phyloP scores from a whole-genome alignment of 2,113 vertebrate species.

The Caranx melampygus region DNA sequence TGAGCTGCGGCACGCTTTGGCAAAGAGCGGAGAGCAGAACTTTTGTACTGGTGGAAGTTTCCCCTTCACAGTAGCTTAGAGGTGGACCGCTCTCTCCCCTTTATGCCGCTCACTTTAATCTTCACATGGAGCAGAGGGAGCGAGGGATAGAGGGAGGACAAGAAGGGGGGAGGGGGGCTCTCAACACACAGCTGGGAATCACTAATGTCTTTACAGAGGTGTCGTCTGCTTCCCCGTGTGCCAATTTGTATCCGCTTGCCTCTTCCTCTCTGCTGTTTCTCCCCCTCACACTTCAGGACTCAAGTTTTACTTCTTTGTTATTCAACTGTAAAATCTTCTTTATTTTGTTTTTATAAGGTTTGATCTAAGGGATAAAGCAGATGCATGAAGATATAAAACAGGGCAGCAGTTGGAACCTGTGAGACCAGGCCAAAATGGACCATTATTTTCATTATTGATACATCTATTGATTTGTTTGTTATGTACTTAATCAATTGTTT shows the following conservation, averaged over 20 bases:
- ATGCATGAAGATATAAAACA: too few species aligned
- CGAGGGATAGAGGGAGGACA: conserved; percentile 42
- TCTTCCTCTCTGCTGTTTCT: neutral
- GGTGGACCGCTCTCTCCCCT: conserved; percentile 72
- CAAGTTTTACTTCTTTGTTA: neutral
- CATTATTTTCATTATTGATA: neutral
- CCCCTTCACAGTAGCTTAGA: conserved; percentile 84
- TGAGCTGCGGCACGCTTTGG: conserved; percentile 68
- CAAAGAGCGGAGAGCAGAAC: conserved; percentile 71
- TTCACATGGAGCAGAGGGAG: conserved; percentile 56
- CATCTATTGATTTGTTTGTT: neutral
- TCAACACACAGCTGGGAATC: conserved; percentile 64
- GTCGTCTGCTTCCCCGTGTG: conserved; percentile 37
- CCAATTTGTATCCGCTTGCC: conserved; percentile 11
- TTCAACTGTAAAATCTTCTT: neutral
- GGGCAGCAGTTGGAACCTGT: too few species aligned
- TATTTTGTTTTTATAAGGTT: neutral
- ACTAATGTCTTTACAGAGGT: conserved; percentile 59
- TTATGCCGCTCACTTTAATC: conserved; percentile 71
- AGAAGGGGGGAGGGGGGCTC: conserved; percentile 41
- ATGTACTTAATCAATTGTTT: neutral
- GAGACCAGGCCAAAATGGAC: neutral
- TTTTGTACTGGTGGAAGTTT: conserved; percentile 77
- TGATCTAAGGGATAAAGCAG: neutral
- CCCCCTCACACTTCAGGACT: neutral